Percentiles rank a stretch among this genome's conserved stretches.
phyloP scores from a whole-genome alignment of 2,113 vertebrate genomes.

The Tachysurus vachellii region DNA sequence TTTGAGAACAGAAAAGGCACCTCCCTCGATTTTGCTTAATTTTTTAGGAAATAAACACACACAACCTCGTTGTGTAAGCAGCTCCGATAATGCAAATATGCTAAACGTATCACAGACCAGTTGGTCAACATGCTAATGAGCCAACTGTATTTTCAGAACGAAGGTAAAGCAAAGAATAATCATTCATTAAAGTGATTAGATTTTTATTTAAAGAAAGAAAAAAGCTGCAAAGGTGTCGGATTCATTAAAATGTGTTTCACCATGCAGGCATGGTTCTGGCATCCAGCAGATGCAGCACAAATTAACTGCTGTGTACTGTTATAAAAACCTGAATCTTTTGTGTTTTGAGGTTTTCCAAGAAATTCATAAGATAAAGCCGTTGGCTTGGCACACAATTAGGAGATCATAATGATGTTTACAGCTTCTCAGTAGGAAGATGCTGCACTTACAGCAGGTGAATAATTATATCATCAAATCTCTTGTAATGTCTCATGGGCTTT shows the following conservation, averaged over 20 bases:
- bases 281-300: background rate
- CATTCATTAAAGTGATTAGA: background rate
- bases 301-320: background rate
- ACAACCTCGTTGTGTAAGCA: background rate
- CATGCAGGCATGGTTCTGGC: background rate
- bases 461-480: slow-evolving; percentile 19
- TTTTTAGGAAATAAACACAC: background rate
- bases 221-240: background rate
- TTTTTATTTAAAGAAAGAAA: background rate
- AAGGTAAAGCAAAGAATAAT: too few relatives aligned
- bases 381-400: background rate
- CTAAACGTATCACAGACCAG: background rate
- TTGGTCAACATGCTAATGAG: background rate
- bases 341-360: slow-evolving; percentile 4
- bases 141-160: background rate
- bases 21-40: background rate
- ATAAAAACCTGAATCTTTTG: background rate
- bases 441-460: slow-evolving; percentile 28
- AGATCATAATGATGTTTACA: slow-evolving; percentile 25
- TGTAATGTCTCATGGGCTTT: background rate
- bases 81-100: background rate
- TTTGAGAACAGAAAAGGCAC: background rate
- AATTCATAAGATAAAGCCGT: background rate
- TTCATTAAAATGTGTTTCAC: background rate
- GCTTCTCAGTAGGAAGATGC: slow-evolving; percentile 14